These are phyloP conservation scores for Xiphorhynchus elegans DNA, from an alignment of 2,113 vertebrate genomes.

Conservation along the genomic window DNA sequence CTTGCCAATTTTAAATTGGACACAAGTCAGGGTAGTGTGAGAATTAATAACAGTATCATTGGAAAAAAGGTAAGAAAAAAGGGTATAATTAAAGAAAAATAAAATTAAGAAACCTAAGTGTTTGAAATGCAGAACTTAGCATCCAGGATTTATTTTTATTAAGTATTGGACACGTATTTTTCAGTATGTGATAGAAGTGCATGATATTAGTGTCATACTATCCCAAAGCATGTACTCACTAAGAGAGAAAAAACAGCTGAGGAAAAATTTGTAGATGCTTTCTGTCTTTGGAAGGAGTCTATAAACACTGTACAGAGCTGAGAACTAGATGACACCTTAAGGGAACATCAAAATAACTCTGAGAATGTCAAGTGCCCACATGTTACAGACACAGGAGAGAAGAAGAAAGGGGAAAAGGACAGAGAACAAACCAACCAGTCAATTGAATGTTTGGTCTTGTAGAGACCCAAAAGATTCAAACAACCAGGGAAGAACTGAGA, in stretches of 20 bases:
- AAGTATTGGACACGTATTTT: background rate
- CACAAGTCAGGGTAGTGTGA: background rate
- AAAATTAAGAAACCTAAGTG: background rate
- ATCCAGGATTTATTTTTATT: background rate
- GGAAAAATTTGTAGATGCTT: background rate
- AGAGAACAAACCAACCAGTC: background rate
- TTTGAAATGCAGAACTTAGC: background rate
- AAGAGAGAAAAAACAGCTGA: background rate
- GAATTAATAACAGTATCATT: background rate
- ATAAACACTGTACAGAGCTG: background rate
- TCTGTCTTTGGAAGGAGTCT: background rate
- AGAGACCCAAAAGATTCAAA: background rate
- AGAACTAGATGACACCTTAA: background rate
- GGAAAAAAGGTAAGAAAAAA: accelerated
- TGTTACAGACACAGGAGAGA: background rate
- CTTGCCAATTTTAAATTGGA: background rate
- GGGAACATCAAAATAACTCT: background rate
- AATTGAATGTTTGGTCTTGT: background rate
- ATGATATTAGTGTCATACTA: background rate
- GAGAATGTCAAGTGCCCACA: background rate
- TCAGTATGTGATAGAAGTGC: background rate
- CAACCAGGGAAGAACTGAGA: background rate
- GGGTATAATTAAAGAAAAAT: background rate
- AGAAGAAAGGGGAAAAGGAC: background rate
- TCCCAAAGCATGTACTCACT: background rate